Evolutionary conservation across 2,113 vertebrate species (phyloP).

Genomic region (Eupsittula cactorum): DNA sequence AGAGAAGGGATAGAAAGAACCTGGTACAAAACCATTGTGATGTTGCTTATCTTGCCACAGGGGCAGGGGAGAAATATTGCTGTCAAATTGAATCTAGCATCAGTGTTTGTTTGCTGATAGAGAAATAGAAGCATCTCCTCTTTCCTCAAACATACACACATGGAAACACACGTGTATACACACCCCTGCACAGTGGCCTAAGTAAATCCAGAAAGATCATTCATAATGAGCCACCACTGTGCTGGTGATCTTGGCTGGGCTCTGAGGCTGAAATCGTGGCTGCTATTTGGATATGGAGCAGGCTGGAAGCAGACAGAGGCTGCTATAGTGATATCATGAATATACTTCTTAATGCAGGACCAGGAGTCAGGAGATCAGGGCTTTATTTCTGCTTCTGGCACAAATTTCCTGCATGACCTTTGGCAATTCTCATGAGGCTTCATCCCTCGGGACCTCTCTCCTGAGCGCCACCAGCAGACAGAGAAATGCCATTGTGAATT

Average conservation of each 20-base stretch:
- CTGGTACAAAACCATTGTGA: not conserved
- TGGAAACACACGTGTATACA: not conserved
- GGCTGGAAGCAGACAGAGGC: not conserved
- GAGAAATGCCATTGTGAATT: not conserved
- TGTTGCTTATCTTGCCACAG: slow-evolving; percentile 1
- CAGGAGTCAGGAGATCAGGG: not conserved
- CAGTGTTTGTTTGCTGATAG: not conserved
- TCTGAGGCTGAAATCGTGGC: not conserved
- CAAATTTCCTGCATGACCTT: not conserved
- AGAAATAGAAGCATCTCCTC: not conserved
- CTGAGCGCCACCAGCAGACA: not conserved
- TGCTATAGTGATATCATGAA: not conserved
- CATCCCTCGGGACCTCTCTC: not conserved
- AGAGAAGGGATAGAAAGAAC: not conserved
- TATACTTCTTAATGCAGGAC: not conserved
- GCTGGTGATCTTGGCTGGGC: not conserved
- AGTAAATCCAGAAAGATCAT: not conserved
- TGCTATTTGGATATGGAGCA: not conserved
- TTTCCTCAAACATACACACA: not conserved
- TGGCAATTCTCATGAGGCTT: not conserved
- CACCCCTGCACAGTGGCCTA: not conserved
- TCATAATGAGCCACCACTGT: not conserved
- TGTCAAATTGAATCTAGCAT: slow-evolving; percentile 21
- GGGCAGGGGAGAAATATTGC: not conserved
- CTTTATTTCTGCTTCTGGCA: not conserved